Evolutionary conservation across 2,888 invertebrate species (phyloP), one percentile per base, ranked within the genome.

Genomic region (Microplitis manilae): DNA sequence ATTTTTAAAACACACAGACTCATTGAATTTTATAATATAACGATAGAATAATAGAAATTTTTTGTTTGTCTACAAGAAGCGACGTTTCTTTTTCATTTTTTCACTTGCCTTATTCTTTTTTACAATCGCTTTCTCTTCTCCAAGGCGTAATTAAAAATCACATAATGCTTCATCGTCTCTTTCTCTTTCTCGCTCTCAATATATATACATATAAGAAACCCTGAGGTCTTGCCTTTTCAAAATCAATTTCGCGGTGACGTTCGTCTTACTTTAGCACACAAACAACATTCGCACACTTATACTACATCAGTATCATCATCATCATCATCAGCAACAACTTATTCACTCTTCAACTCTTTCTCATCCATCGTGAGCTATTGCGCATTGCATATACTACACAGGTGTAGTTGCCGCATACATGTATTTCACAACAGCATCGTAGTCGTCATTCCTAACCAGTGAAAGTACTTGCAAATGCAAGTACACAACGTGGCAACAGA

Each of bases 61-160:
- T 64, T 62, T 77, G 60, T 68, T 30, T 62, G 41, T 75, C 20
- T 68, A 30, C 30, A 30, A 30, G 30, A 30, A 30, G 30, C 30
- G 30, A 30, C 30, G 30, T 13, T 15, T 71, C 15, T 15, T 71
- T 62, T 61, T 65, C 6, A 60, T 60, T 9, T 40, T 39, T 68
- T 39, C 60, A 64, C 74, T 69, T 65, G 38, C 30, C 65, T 70
- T 60, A 17, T 68, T 39, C 20, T 70, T 59, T 7, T 50, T 69
- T 17, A 20, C 9, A 69, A 69, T 50, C 50, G 50, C 50, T 50
- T 50, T 50, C 50, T 50, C 50, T 50, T 50, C 50, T 50, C 30
- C 30, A 59, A n/a, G 17, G 60, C 64, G 41, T 71, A 77, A 79
- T 79, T 79, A 77, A 79, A 79, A 64, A 74, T 77, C 64, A 50